Percentiles rank a stretch among this genome's conserved stretches.
These are phyloP conservation scores for Sebastes jordani DNA, from an alignment of 2,797 vertebrate genomes.

Conservation along the genomic window DNA sequence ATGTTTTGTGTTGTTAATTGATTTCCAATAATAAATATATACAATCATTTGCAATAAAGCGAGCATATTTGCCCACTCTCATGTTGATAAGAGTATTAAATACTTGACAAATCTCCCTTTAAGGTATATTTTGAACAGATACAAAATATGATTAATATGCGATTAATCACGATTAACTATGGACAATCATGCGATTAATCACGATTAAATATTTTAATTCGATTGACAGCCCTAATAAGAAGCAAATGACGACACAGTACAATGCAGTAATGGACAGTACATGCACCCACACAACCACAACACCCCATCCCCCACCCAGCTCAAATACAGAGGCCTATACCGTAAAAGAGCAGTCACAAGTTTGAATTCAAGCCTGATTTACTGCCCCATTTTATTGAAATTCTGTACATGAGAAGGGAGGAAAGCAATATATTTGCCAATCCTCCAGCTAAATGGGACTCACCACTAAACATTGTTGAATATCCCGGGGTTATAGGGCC, in stretches of 20 bases:
- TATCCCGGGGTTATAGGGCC: conserved; percentile 90
- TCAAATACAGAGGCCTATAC: conserved; percentile 18
- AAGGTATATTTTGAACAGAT: no score
- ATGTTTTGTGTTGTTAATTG: no score
- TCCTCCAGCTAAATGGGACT: conserved; percentile 72
- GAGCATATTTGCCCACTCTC: no score
- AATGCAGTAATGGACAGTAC: neutral
- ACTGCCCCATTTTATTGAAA: conserved; percentile 73
- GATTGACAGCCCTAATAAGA: no score
- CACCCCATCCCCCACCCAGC: neutral
- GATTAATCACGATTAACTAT: no score
- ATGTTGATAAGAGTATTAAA: no score
- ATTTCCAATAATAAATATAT: no score
- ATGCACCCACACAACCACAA: neutral
- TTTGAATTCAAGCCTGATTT: conserved; percentile 72
- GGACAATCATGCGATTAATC: no score
- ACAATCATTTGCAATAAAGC: no score
- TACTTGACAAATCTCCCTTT: no score
- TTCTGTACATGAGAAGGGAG: conserved; percentile 72
- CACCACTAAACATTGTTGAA: conserved; percentile 81
- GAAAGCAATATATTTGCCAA: conserved; percentile 75
- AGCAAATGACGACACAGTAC: neutral
- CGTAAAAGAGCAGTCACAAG: conserved; percentile 39
- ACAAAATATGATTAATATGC: no score
- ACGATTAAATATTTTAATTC: no score